Conservation (phyloP, 2,888 invertebrate species). For the Acleris literana region DNA sequence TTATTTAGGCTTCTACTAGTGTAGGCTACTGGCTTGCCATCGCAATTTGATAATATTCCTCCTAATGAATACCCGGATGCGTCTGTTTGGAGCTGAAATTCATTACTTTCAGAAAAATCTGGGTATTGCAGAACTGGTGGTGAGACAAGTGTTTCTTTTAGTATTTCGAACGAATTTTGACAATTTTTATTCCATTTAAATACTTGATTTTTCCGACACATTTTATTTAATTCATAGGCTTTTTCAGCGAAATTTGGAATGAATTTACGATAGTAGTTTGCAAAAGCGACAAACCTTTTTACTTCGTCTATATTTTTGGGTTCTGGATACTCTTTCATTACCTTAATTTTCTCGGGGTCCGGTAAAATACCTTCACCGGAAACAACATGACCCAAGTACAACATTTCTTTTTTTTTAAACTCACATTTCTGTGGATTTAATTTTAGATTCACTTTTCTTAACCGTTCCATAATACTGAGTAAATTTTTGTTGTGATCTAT, state of each 20-base stretch:
- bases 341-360: slow-evolving; percentile 9
- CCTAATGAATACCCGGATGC: neutral
- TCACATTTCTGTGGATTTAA: slow-evolving; percentile 19
- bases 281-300: slow-evolving; percentile 11
- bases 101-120: slow-evolving; percentile 7
- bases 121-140: slow-evolving; percentile 11
- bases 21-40: neutral
- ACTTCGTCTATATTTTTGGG: slow-evolving; percentile 9
- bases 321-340: slow-evolving; percentile 2
- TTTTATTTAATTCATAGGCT: slow-evolving; percentile 4
- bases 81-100: slow-evolving; percentile 1
- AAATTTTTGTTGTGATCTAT: slow-evolving; percentile 4
- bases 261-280: slow-evolving; percentile 9
- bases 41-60: slow-evolving; percentile 1
- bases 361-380: slow-evolving; percentile 10
- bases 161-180: slow-evolving; percentile 2
- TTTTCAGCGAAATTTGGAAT: slow-evolving; percentile 4
- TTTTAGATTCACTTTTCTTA: slow-evolving; percentile 7
- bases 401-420: slow-evolving; percentile 6
- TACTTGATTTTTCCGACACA: neutral
- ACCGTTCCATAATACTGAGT: neutral
- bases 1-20: too few species aligned
- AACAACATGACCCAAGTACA: slow-evolving; percentile 12
- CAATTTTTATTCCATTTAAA: slow-evolving; percentile 3
- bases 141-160: slow-evolving; percentile 5